Conservation (phyloP, 2,888 invertebrate genomes). For the Exephanes ischioxanthus region DNA sequence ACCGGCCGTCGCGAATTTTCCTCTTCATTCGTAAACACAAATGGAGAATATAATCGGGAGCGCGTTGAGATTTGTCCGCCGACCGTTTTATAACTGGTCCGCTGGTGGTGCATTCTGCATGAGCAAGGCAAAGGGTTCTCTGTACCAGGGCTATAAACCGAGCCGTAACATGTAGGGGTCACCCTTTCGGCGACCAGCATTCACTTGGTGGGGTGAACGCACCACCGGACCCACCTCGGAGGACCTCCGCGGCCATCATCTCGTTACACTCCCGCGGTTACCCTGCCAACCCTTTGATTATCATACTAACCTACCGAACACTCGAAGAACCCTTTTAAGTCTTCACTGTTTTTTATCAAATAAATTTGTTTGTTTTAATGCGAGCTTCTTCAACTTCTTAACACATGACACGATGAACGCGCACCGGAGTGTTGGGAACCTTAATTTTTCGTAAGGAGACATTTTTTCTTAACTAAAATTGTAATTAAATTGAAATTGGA, state of each 20-base stretch:
- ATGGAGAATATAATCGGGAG: constrained; percentile 49
- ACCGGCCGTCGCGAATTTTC: not conserved
- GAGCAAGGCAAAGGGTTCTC: constrained; percentile 71
- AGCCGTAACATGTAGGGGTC: constrained; percentile 70
- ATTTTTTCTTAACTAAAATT: too few relatives aligned
- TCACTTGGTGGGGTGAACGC: constrained; percentile 75
- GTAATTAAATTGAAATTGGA: too few relatives aligned
- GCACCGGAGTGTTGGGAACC: too few relatives aligned
- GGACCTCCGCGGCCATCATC: constrained; percentile 69
- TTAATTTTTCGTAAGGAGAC: too few relatives aligned
- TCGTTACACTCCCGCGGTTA: constrained; percentile 41
- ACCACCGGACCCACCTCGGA: constrained; percentile 73
- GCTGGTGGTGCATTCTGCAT: constrained; percentile 78
- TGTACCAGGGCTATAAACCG: constrained; percentile 38
- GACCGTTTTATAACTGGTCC: constrained; percentile 80
- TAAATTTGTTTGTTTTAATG: not conserved
- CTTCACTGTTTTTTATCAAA: not conserved
- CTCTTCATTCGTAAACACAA: not conserved
- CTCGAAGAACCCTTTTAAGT: constrained; percentile 5
- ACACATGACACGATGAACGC: too few relatives aligned
- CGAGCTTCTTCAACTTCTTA: too few relatives aligned
- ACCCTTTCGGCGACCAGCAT: constrained; percentile 77
- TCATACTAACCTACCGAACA: constrained; percentile 60
- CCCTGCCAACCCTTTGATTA: constrained; percentile 55
- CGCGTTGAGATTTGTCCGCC: constrained; percentile 78